A percentile compares a stretch with the other conserved stretches of the same genome.
These are phyloP conservation scores for Clusia tigrina DNA, from an alignment of 2,888 invertebrate species.

Conservation along the genomic window DNA sequence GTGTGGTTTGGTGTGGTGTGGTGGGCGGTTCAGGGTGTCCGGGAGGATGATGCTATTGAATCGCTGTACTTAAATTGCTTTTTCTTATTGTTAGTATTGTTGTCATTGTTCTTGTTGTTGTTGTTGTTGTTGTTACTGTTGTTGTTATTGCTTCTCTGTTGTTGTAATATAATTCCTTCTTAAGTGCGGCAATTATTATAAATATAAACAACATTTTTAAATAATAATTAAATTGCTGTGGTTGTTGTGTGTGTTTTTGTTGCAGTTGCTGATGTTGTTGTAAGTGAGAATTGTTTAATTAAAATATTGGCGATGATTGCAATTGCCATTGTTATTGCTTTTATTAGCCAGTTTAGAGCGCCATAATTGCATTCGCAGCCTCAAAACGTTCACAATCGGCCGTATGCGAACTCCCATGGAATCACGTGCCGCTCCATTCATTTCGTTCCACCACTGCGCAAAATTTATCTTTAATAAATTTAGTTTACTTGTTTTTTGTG, in stretches of 20 bases:
- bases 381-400: conserved; percentile 12
- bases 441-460: not conserved
- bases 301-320: not conserved
- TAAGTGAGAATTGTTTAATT: conserved; percentile 16
- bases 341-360: not conserved
- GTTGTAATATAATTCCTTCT: too few species aligned
- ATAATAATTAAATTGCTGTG: not conserved
- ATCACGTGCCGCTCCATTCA: conserved; percentile 6
- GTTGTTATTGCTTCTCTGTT: too few species aligned
- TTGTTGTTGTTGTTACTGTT: too few species aligned
- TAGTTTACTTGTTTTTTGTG: not conserved
- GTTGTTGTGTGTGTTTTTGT: not conserved
- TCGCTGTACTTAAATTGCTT: not conserved
- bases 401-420: not conserved
- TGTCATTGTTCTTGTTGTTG: too few species aligned
- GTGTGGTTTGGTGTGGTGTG: too few species aligned
- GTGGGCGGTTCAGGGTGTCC: too few species aligned
- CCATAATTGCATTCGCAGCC: conserved; percentile 12
- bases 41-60: not conserved
- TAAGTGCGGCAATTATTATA: not conserved
- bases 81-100: too few species aligned
- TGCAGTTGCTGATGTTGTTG: conserved; percentile 15
- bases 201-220: not conserved
- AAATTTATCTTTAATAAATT: not conserved
- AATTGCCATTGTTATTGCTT: conserved; percentile 14